These are phyloP conservation scores for Calosoma granatense DNA, from an alignment of 1,140 invertebrate species.

Conservation along the genomic window DNA sequence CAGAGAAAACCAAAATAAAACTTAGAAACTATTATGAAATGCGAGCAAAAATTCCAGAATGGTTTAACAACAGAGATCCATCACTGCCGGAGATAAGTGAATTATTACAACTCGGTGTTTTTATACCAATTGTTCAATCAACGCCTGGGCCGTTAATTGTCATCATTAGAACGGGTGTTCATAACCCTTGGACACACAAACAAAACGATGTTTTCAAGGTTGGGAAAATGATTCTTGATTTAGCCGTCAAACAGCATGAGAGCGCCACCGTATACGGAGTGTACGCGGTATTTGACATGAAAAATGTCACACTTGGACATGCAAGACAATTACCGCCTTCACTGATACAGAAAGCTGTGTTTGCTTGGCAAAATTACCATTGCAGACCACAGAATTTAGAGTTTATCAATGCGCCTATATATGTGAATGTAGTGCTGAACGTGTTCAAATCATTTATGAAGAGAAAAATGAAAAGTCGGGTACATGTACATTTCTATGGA, in stretches of 20 bases:
- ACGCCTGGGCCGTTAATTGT: conserved; percentile 41
- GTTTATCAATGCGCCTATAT: conserved; percentile 56
- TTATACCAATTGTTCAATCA: conserved; percentile 42
- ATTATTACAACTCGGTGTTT: conserved; percentile 44
- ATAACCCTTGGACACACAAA: conserved; percentile 43
- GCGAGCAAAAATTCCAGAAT: conserved; percentile 40
- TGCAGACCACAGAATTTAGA: conserved; percentile 54
- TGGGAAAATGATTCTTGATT: conserved; percentile 46
- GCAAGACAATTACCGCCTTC: conserved; percentile 46
- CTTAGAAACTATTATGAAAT: conserved; percentile 47
- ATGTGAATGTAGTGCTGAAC: conserved; percentile 56
- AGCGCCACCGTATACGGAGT: conserved; percentile 46
- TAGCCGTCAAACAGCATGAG: conserved; percentile 37
- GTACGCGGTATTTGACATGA: conserved; percentile 49
- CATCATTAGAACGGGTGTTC: conserved; percentile 42
- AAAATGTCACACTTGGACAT: conserved; percentile 44
- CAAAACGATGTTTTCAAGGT: conserved; percentile 49
- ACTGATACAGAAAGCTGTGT: conserved; percentile 46
- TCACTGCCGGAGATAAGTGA: conserved; percentile 42
- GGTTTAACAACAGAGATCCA: conserved; percentile 51
- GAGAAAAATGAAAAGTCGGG: conserved; percentile 48
- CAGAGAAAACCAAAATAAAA: conserved; percentile 45
- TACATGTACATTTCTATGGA: conserved; percentile 40
- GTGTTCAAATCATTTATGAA: conserved; percentile 62
- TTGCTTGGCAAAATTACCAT: conserved; percentile 61